Evolutionary conservation across 1,140 invertebrate species (phyloP).

Genomic region (Babylonia areolata): DNA sequence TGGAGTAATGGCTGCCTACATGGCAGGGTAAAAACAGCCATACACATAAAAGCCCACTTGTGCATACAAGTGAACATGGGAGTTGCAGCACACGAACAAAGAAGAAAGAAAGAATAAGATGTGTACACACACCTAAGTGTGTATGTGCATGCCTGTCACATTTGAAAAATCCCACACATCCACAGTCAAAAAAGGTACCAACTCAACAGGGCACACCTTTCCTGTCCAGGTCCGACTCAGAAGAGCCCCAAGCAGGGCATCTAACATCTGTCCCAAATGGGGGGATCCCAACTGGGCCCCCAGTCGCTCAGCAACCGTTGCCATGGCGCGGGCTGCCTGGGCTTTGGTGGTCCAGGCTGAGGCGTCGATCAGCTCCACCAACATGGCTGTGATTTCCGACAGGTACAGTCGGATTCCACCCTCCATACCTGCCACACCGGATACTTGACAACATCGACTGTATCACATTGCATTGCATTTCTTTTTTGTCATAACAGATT

Average conservation of each 20-base stretch:
- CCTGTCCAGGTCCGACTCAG: slow-evolving; percentile 91
- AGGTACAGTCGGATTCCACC: slow-evolving; percentile 87
- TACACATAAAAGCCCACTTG: too few species aligned
- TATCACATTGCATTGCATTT: too few species aligned
- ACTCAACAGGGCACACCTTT: slow-evolving; percentile 78
- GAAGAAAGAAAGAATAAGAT: too few species aligned
- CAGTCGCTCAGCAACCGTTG: slow-evolving; percentile 86
- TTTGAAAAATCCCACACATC: background rate
- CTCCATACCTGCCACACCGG: slow-evolving; percentile 86
- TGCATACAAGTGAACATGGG: too few species aligned
- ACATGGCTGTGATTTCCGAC: slow-evolving; percentile 83
- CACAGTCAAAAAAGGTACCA: background rate
- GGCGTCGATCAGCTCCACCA: slow-evolving; percentile 84
- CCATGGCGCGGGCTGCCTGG: slow-evolving; percentile 88
- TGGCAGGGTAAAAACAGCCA: too few species aligned
- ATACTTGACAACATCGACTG: too few species aligned
- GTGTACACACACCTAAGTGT: background rate
- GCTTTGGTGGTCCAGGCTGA: slow-evolving; percentile 91
- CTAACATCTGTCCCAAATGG: slow-evolving; percentile 82
- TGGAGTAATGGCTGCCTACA: too few species aligned
- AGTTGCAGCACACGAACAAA: too few species aligned
- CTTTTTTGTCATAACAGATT: too few species aligned
- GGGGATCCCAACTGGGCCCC: slow-evolving; percentile 82
- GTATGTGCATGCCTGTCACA: background rate
- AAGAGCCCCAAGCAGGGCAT: slow-evolving; percentile 83